phyloP scores from a whole-genome alignment of 2,113 vertebrate genomes.

The Xerus inauris region DNA sequence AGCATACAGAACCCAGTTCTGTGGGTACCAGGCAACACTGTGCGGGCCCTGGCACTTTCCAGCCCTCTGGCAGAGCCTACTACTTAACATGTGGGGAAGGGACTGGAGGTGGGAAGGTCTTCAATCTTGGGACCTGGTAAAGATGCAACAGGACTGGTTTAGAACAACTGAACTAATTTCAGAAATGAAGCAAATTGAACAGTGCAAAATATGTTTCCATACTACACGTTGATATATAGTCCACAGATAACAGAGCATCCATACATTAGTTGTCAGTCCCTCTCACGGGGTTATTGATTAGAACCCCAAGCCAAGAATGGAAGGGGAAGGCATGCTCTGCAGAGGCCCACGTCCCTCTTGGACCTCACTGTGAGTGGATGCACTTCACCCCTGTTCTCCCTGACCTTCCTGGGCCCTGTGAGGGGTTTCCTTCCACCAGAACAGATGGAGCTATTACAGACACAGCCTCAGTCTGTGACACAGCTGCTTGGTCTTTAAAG shows the following conservation, averaged over 20 bases:
- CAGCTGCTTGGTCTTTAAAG: neutral
- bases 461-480: neutral
- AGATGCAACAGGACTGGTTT: neutral
- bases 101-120: neutral
- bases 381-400: neutral
- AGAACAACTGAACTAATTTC: neutral
- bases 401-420: neutral
- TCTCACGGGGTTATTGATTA: neutral
- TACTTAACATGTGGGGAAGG: neutral
- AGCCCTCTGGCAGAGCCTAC: neutral
- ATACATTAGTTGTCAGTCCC: neutral
- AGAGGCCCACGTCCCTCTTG: neutral
- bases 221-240: neutral
- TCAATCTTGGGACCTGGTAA: neutral
- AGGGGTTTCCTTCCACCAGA: neutral
- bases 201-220: neutral
- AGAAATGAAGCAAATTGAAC: neutral
- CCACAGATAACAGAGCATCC: neutral
- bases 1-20: neutral
- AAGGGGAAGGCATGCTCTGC: neutral
- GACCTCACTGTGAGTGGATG: neutral
- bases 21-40: accelerated
- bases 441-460: neutral
- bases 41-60: neutral
- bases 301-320: neutral